Evolutionary conservation across 2,888 invertebrate species (phyloP).

Genomic region (Pammene aurita): DNA sequence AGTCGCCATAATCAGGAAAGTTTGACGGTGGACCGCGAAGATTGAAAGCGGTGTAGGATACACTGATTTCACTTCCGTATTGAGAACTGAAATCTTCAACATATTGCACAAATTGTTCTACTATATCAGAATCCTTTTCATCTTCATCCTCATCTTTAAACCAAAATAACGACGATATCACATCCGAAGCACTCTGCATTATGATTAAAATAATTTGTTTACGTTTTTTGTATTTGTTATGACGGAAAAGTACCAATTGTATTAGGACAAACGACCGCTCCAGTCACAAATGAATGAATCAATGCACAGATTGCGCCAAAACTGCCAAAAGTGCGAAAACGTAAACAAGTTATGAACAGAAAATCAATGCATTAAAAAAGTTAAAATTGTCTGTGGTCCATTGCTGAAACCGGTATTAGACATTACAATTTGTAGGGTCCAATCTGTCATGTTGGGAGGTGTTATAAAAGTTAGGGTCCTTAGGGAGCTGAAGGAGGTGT

Average conservation of each 20-base stretch:
- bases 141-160: slow-evolving; percentile 66
- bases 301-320: slow-evolving; percentile 20
- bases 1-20: slow-evolving; percentile 95
- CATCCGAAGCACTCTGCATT: slow-evolving; percentile 77
- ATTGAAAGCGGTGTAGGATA: slow-evolving; percentile 94
- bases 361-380: slow-evolving; percentile 4
- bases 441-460: too few species aligned
- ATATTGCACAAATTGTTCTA: slow-evolving; percentile 90
- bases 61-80: slow-evolving; percentile 94
- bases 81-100: slow-evolving; percentile 94
- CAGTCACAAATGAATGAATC: slow-evolving; percentile 5
- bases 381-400: background rate
- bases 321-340: too few species aligned
- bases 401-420: too few species aligned
- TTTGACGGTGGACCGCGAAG: slow-evolving; percentile 92
- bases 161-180: slow-evolving; percentile 73
- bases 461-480: too few species aligned
- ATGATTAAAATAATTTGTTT: slow-evolving; percentile 42
- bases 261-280: background rate
- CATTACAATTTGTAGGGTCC: too few species aligned
- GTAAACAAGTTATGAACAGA: slow-evolving; percentile 10
- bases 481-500: too few species aligned
- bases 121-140: slow-evolving; percentile 68
- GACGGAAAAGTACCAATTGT: slow-evolving; percentile 23
- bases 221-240: slow-evolving; percentile 29